Conservation (phyloP, 2,113 vertebrate species). For the Daboia siamensis region DNA sequence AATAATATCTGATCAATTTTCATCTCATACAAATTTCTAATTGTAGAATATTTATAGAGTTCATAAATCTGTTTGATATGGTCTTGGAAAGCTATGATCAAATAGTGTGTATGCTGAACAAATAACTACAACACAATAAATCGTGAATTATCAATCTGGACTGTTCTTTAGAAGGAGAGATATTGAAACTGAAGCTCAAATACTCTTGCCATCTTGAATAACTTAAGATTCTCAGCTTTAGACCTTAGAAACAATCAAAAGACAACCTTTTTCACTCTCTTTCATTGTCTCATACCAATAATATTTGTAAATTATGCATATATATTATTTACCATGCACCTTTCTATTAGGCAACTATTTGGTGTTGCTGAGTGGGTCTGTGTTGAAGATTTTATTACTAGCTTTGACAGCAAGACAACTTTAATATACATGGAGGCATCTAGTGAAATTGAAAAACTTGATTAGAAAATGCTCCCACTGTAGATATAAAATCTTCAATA, state of each 20-base stretch:
- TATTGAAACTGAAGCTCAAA: neutral
- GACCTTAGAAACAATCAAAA: neutral
- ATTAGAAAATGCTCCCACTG: neutral
- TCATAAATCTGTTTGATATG: neutral
- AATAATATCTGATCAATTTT: neutral
- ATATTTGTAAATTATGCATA: neutral
- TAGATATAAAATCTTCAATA: neutral
- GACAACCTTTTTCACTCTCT: neutral
- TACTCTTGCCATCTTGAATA: slow-evolving; percentile 11
- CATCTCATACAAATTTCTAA: neutral
- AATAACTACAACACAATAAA: neutral
- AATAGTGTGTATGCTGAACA: neutral
- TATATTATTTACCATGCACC: neutral
- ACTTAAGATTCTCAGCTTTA: neutral
- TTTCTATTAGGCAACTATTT: neutral
- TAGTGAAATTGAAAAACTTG: neutral
- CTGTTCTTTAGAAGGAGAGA: neutral
- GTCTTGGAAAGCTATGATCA: neutral
- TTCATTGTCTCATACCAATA: neutral
- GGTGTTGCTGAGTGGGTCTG: neutral
- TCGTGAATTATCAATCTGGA: neutral
- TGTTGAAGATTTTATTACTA: neutral
- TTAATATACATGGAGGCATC: neutral
- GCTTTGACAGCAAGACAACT: neutral
- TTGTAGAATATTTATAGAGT: slow-evolving; percentile 15